Conservation (phyloP, 1,140 invertebrate species). For the Drosophila pseudoananassae region DNA sequence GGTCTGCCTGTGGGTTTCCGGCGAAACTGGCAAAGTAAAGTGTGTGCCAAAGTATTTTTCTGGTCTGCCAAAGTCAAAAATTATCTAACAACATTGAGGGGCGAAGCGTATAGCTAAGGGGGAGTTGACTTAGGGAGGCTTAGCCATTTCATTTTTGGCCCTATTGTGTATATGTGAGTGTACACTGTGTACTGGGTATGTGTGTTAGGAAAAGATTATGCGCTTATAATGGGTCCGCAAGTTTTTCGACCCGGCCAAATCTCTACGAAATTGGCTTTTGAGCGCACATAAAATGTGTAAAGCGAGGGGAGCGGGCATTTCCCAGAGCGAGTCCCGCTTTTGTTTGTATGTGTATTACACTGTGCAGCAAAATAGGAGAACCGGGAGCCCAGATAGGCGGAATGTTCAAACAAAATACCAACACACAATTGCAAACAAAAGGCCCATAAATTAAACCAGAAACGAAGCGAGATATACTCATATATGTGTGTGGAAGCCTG, state of each 20-base stretch:
- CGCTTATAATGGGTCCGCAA: constrained; percentile 80
- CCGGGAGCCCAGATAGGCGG: constrained; percentile 55
- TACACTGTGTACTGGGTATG: constrained; percentile 27
- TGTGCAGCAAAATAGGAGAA: constrained; percentile 61
- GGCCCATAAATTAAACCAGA: constrained; percentile 71
- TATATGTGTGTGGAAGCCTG: constrained; percentile 1
- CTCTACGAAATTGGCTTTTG: constrained; percentile 82
- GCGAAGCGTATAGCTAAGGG: constrained; percentile 10
- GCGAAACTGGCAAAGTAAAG: background rate
- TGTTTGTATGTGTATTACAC: constrained; percentile 56
- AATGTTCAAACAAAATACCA: constrained; percentile 49
- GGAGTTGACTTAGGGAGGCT: constrained; percentile 48
- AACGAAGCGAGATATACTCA: constrained; percentile 64
- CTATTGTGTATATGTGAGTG: constrained; percentile 20
- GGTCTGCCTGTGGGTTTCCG: background rate
- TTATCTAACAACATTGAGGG: constrained; percentile 64
- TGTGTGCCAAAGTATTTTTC: constrained; percentile 35
- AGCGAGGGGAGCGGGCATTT: constrained; percentile 29
- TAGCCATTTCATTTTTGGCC: constrained; percentile 75
- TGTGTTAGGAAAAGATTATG: constrained; percentile 78
- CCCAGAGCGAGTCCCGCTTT: constrained; percentile 6
- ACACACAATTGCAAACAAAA: constrained; percentile 41
- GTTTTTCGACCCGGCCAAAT: constrained; percentile 67
- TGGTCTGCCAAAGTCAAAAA: constrained; percentile 56
- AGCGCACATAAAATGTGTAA: constrained; percentile 80